phyloP scores from a whole-genome alignment of 2,113 vertebrate genomes.

The Bufo gargarizans region DNA sequence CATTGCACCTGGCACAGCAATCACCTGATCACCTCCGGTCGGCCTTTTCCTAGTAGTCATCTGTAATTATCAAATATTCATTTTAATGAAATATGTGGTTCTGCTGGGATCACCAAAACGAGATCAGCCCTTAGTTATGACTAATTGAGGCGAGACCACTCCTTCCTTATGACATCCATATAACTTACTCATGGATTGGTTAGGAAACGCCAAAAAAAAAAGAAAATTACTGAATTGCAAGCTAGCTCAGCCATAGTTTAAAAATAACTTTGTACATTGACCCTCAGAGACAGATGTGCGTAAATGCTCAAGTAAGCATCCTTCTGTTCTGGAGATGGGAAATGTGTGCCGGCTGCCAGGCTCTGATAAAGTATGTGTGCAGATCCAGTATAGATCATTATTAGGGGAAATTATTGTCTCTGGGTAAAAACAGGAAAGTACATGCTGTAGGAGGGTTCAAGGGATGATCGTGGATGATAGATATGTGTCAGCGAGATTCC shows the following conservation, averaged over 20 bases:
- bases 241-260: constrained; percentile 10
- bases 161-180: background rate
- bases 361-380: background rate
- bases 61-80: no score
- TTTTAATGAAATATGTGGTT: no score
- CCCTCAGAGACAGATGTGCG: constrained; percentile 16
- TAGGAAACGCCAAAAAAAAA: background rate
- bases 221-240: background rate
- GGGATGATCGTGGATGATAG: no score
- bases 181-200: background rate
- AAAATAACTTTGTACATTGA: constrained; percentile 4
- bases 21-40: no score
- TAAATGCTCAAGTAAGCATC: constrained; percentile 19
- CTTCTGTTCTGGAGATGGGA: background rate
- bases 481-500: no score
- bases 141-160: no score
- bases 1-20: no score
- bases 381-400: background rate
- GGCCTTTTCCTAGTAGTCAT: no score
- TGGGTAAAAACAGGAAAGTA: background rate
- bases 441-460: no score
- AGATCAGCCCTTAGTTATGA: no score
- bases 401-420: background rate
- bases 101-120: no score
- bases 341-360: background rate